These are phyloP conservation scores for Uropsilus gracilis DNA, from an alignment of 2,113 vertebrate species.

Conservation along the genomic window DNA sequence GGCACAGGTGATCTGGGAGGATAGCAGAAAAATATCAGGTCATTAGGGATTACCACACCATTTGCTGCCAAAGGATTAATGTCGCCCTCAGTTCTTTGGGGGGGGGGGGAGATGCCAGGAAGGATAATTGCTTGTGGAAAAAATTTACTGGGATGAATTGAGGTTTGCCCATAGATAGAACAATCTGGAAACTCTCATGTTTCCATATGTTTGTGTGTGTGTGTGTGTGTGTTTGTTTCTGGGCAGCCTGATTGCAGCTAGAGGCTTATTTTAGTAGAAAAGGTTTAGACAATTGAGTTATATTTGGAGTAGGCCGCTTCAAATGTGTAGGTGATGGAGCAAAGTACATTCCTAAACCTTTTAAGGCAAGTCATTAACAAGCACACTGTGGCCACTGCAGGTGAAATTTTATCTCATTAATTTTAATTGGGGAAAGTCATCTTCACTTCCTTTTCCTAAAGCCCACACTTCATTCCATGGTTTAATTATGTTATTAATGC, in stretches of 20 bases:
- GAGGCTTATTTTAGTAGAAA: not conserved
- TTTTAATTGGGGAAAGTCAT: constrained; percentile 73
- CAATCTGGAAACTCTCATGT: not conserved
- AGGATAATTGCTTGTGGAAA: not conserved
- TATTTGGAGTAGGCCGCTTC: not conserved
- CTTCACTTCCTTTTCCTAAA: constrained; percentile 66
- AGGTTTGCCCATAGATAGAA: constrained; percentile 42
- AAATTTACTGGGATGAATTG: constrained; percentile 30
- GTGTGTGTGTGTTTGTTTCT: constrained; percentile 47
- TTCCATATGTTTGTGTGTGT: not conserved
- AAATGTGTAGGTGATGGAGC: not conserved
- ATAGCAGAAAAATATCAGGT: not conserved
- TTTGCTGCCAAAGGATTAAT: not conserved
- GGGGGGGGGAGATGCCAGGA: not conserved
- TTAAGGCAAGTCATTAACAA: constrained; percentile 46
- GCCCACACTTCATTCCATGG: constrained; percentile 61
- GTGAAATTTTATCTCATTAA: constrained; percentile 69
- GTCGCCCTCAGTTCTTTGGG: not conserved
- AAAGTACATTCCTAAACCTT: constrained; percentile 42
- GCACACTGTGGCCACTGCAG: not conserved
- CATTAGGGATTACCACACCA: not conserved
- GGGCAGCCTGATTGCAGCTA: not conserved
- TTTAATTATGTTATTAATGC: constrained; percentile 66
- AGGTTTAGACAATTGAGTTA: constrained; percentile 21
- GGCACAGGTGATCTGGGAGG: not conserved